Base-by-base conservation (phyloP, 2,113 vertebrate species). In the Condylura cristata region DNA sequence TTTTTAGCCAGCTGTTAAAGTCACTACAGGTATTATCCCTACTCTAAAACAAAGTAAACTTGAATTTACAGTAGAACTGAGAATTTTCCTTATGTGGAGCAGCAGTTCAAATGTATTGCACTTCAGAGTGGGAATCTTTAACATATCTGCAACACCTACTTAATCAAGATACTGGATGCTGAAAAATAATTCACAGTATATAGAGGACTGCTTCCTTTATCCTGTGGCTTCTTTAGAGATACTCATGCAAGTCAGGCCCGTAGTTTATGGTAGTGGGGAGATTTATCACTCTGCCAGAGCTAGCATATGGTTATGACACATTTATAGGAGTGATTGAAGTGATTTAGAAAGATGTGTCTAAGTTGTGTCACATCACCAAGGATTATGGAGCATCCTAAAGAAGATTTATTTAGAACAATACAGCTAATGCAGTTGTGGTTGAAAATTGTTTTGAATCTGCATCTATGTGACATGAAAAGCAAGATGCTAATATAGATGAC, bases 291-390 rank as follows among this genome's bases (percentile, higher is more conserved):
- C 26, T 89, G 75, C 63, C 58, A 89, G 48, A 80, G 70, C 58
- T 44, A 66, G 51, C 86, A 93, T 93, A 91, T 95, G 93, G 56
- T 75, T 79, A 46, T 56, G 58, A 89, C 93, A 91, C 83, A 37
- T 91, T 97, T 89, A 86, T 6, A 72, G 74, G 79, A 61, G 34
- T 51, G 34, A 92, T 7, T 83, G 74, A 86, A 51, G 81, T 83
- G 58, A 92, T 94, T 91, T 92, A 63, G 78, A 76, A 71, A 94
- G 78, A 92, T 39, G 20, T 60, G 32, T 86, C 68, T 93, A 37
- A 72, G 44, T 30, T 76, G 20, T 71, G 28, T 79, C 83, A 37
- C 32, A 76, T 71, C 58, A 80, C 34, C 34, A 32, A 86, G 68
- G 83, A 94, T 93, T 63, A 72, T 76, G 78, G 94, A 56, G 46